These are phyloP conservation scores for Etia nguti DNA, from an alignment of 2,113 vertebrate species.

Conservation along the genomic window DNA sequence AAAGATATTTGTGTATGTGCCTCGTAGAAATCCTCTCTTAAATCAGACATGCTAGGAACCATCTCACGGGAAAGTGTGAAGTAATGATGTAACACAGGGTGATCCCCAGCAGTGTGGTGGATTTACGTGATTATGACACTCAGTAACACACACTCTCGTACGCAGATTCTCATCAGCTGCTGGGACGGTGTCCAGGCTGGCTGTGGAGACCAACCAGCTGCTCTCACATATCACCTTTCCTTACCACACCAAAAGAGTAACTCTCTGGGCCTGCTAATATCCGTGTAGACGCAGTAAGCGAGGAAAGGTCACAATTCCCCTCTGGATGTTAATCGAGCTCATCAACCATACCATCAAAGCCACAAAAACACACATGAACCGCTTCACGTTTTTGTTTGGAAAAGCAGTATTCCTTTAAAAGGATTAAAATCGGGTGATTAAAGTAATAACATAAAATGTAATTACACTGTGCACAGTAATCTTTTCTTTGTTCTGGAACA, in stretches of 20 bases:
- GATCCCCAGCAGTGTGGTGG: not conserved
- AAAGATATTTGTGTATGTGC: not conserved
- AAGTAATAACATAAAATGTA: not conserved
- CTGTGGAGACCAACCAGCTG: conserved; percentile 46
- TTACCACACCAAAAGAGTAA: not conserved
- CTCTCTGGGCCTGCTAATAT: not conserved
- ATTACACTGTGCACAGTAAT: not conserved
- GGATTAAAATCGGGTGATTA: not conserved
- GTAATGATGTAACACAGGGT: not conserved
- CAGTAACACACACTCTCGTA: not conserved
- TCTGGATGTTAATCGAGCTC: conserved; percentile 11
- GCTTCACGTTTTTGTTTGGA: not conserved
- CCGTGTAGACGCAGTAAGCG: not conserved
- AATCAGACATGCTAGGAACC: not conserved
- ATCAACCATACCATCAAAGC: conserved; percentile 1
- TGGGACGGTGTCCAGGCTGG: not conserved
- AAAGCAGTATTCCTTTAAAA: not conserved
- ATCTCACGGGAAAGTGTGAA: not conserved
- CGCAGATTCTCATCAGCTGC: not conserved
- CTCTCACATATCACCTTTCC: conserved; percentile 34
- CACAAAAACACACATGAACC: conserved; percentile 1
- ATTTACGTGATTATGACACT: conserved; percentile 6
- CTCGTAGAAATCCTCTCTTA: not conserved
- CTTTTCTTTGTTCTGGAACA: not conserved
- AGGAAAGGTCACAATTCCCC: conserved; percentile 42